Evolutionary conservation across 2,113 vertebrate genomes (phyloP), one percentile per base, ranked within the genome.

Genomic region (Rhineura floridana): DNA sequence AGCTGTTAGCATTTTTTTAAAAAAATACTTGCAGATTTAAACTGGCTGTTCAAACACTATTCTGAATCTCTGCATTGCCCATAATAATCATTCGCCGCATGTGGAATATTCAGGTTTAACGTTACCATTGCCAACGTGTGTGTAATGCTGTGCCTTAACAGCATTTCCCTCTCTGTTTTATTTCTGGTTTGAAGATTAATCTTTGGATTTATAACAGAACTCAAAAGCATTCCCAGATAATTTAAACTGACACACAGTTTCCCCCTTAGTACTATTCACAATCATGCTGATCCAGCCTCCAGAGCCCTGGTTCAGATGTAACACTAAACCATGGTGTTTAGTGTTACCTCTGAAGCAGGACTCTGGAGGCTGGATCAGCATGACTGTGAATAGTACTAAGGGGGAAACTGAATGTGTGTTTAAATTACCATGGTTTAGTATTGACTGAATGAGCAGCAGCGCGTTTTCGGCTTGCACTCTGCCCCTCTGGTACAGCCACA

Each of bases 21-120:
- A 86, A 88, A 44, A 12, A 23, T 0, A n/a, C 13, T n/a, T 39
- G 76, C 19, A 1, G 44, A 33, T 62, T 33, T 82, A 83, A 87
- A 2, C 36, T 48, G 28, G n/a, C 0, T 82, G 52, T 83, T 52
- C 72, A 59, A 85, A 89, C 89, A 7, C 9, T 21, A 75, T 28
- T 86, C 23, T 21, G 23, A 75, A 25, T 87, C 88, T 17, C 80
- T 6, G 3, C 52, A 7, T 46, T 86, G 63, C 6, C 36, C n/a
- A 42, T 50, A 83, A 21, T 76, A 67, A 42, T 2, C 39, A 17
- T 0, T 8, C n/a, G n/a, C n/a, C n/a, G 81, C n/a, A 6, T 82
- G 85, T 86, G 12, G 2, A 90, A 90, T 87, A 78, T 1, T 2
- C 6, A 3, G 91, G 48, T 4, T 76, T 9, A 90, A 88, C 59